Percentiles rank a stretch among this genome's conserved stretches.
These are phyloP conservation scores for Zootermopsis nevadensis DNA, from an alignment of 2,888 invertebrate genomes.

Conservation along the genomic window DNA sequence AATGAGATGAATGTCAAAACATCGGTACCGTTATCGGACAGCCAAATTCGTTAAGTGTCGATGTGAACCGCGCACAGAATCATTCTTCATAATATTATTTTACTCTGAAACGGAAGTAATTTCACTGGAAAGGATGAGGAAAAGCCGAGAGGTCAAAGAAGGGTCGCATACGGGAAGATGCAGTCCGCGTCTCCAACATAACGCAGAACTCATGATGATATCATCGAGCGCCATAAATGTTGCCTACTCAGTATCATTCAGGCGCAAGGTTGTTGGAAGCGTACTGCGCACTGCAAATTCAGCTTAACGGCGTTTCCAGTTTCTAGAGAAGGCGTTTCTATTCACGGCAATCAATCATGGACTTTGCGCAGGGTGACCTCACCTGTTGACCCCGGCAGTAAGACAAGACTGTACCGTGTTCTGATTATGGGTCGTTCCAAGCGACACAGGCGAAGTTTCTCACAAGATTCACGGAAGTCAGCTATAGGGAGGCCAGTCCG, in stretches of 20 bases:
- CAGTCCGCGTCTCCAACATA: not conserved
- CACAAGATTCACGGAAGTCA: not conserved
- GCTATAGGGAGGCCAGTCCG: not conserved
- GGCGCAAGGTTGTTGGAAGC: not conserved
- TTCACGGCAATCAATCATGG: constrained; percentile 14
- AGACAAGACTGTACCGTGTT: not conserved
- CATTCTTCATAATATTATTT: not conserved
- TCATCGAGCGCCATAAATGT: not conserved
- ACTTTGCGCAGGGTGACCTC: not conserved
- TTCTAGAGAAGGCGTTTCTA: not conserved
- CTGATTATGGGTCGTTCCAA: not conserved
- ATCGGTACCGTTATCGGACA: not conserved
- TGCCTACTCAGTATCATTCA: not conserved
- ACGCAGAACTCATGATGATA: not conserved
- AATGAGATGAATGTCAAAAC: too few species aligned
- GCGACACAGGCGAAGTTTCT: not conserved
- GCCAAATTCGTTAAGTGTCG: not conserved
- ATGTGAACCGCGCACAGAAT: not conserved
- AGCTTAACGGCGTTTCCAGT: not conserved
- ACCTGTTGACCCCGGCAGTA: not conserved
- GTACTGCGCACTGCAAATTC: not conserved
- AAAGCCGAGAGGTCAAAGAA: not conserved
- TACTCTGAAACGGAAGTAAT: not conserved
- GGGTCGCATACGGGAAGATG: not conserved
- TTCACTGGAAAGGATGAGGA: not conserved